A percentile compares a stretch with the other conserved stretches of the same genome.
phyloP scores from a whole-genome alignment of 2,113 vertebrate genomes.

The Halcyon malimbica region DNA sequence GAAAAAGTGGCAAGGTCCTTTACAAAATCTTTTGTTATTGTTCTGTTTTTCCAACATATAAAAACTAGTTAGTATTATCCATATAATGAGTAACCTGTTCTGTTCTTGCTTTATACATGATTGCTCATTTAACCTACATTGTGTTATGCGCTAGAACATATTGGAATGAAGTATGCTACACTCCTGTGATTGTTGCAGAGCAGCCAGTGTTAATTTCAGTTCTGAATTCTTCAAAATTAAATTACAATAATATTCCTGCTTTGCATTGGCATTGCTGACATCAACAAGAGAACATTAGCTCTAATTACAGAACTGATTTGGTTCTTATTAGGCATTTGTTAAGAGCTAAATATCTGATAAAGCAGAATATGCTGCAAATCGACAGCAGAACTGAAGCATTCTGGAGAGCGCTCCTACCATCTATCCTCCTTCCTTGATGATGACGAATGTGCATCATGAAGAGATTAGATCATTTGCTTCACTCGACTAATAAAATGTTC shows the following conservation, averaged over 20 bases:
- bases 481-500: background rate
- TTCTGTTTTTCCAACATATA: background rate
- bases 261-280: background rate
- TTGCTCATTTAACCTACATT: background rate
- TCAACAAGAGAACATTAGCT: background rate
- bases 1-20: background rate
- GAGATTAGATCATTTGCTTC: conserved; percentile 1
- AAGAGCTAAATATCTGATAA: background rate
- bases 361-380: background rate
- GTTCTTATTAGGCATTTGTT: conserved; percentile 35
- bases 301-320: conserved; percentile 3
- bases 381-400: conserved; percentile 6
- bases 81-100: background rate
- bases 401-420: background rate
- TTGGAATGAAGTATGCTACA: background rate
- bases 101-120: background rate
- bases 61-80: background rate
- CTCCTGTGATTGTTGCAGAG: background rate
- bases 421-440: background rate
- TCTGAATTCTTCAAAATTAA: background rate
- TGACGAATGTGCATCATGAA: background rate
- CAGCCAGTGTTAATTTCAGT: background rate
- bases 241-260: background rate
- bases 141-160: background rate
- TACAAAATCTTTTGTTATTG: background rate